These are phyloP conservation scores for Pteronura brasiliensis DNA, from an alignment of 2,113 vertebrate species.

Conservation along the genomic window DNA sequence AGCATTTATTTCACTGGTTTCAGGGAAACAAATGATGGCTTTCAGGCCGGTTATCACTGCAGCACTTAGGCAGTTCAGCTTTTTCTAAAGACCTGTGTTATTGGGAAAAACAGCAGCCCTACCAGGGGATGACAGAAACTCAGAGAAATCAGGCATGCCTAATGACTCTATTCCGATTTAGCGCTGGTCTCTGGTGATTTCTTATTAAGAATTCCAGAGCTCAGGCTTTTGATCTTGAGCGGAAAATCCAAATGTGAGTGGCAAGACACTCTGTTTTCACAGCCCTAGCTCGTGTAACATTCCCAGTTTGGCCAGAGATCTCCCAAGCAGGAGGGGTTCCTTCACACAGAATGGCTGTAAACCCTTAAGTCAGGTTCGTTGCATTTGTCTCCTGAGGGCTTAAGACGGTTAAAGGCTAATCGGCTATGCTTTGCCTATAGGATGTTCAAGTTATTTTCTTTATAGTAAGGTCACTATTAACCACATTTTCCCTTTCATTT, in stretches of 20 bases:
- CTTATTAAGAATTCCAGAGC: background rate
- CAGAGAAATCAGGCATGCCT: background rate
- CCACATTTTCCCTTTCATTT: background rate
- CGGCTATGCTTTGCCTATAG: background rate
- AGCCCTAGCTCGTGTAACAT: background rate
- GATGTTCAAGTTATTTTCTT: background rate
- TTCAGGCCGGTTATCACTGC: background rate
- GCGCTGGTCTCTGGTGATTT: background rate
- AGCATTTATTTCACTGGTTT: background rate
- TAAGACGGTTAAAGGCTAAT: background rate
- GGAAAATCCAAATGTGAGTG: background rate
- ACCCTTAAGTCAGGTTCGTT: background rate
- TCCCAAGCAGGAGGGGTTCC: background rate
- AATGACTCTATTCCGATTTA: background rate
- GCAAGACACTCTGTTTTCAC: background rate
- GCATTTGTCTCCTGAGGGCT: background rate
- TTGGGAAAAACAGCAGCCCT: background rate
- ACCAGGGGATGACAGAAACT: constrained; percentile 14
- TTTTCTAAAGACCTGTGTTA: background rate
- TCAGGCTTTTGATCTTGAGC: background rate
- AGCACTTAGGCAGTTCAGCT: background rate
- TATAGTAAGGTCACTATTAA: background rate
- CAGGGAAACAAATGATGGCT: background rate
- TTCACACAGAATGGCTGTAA: background rate
- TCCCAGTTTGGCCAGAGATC: background rate